A percentile compares a stretch with the other conserved stretches of the same genome.
phyloP scores from a whole-genome alignment of 2,888 invertebrate genomes.

The Phortica okadai region DNA sequence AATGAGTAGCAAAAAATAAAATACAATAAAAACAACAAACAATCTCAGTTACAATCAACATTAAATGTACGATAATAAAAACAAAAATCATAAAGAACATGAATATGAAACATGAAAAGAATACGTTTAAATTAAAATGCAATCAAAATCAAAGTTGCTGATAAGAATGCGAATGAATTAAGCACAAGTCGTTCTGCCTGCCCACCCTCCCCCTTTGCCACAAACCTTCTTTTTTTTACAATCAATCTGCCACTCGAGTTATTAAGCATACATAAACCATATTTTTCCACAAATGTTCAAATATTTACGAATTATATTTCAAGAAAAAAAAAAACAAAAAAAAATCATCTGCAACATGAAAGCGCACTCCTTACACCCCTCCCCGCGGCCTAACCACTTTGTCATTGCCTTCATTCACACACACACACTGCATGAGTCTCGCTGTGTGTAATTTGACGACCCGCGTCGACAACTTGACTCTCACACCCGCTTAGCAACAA shows the following conservation, averaged over 20 bases:
- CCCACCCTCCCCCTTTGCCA: too few species aligned
- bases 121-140: background rate
- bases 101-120: background rate
- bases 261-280: conserved; percentile 73
- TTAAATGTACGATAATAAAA: background rate
- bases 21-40: background rate
- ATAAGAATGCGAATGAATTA: conserved; percentile 1
- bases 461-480: conserved; percentile 24
- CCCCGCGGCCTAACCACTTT: background rate
- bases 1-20: background rate
- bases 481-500: conserved; percentile 14
- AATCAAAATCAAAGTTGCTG: conserved; percentile 20
- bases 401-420: background rate
- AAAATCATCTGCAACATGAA: background rate
- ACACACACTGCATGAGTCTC: too few species aligned
- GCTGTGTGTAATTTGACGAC: background rate
- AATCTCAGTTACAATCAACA: background rate
- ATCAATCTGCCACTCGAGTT: conserved; percentile 40
- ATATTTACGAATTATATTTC: conserved; percentile 56
- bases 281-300: conserved; percentile 75
- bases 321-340: background rate
- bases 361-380: background rate
- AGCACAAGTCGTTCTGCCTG: background rate
- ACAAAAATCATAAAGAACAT: background rate
- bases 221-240: background rate